These are phyloP conservation scores for Neosalanx taihuensis DNA, from an alignment of 2,797 vertebrate genomes.

Conservation along the genomic window DNA sequence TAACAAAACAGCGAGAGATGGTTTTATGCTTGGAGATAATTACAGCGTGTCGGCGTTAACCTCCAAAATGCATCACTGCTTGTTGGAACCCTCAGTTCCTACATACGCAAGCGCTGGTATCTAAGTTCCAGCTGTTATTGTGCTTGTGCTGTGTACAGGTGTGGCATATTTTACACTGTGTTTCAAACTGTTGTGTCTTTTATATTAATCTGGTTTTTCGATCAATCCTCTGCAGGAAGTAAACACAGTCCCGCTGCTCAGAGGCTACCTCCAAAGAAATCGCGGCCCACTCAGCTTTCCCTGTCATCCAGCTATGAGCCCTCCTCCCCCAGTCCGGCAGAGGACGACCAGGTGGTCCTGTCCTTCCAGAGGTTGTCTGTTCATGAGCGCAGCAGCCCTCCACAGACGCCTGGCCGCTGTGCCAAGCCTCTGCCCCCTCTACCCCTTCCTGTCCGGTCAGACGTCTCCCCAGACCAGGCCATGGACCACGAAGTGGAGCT, in stretches of 20 bases:
- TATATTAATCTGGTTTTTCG: background rate
- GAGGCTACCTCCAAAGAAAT: slow-evolving; percentile 73
- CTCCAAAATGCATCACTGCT: slow-evolving; percentile 7
- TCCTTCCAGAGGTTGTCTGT: slow-evolving; percentile 82
- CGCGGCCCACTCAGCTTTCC: slow-evolving; percentile 68
- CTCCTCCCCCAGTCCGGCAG: slow-evolving; percentile 61
- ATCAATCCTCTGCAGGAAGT: slow-evolving; percentile 62
- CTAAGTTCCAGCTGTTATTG: background rate
- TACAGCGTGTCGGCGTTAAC: slow-evolving; percentile 14
- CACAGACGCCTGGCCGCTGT: slow-evolving; percentile 76
- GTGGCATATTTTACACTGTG: background rate
- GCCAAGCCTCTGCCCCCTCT: slow-evolving; percentile 90
- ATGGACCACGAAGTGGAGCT: slow-evolving; percentile 89
- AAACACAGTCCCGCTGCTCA: slow-evolving; percentile 70
- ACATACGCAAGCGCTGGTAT: background rate
- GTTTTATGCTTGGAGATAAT: slow-evolving; percentile 7
- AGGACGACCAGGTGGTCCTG: slow-evolving; percentile 77
- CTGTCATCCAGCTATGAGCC: slow-evolving; percentile 63
- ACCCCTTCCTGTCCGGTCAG: slow-evolving; percentile 73
- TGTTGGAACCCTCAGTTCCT: background rate
- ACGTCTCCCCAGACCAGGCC: slow-evolving; percentile 72
- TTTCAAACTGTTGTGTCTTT: background rate
- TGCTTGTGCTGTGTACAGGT: background rate
- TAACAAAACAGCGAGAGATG: slow-evolving; percentile 19
- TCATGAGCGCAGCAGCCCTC: slow-evolving; percentile 73